Conservation (phyloP, 2,888 invertebrate species). For the Eristalis tenax region DNA sequence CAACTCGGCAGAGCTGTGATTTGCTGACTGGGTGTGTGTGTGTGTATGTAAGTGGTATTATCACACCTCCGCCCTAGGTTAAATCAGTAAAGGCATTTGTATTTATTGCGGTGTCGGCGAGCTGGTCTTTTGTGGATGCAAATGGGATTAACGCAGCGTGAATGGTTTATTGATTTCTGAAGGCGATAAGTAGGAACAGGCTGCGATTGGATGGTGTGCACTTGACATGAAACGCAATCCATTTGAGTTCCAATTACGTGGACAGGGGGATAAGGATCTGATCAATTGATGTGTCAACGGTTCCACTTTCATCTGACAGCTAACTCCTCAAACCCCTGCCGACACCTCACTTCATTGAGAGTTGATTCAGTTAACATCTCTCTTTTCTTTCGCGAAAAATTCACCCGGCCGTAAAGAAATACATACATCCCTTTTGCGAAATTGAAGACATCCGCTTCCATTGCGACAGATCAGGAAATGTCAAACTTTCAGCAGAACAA, state of each 20-base stretch:
- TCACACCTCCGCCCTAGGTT: constrained; percentile 6
- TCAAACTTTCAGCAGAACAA: background rate
- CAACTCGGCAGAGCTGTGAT: background rate
- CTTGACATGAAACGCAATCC: background rate
- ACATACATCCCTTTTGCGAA: background rate
- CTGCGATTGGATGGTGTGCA: background rate
- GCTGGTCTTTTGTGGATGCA: background rate
- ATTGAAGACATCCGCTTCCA: background rate
- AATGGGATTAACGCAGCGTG: constrained; percentile 42
- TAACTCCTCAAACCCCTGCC: background rate
- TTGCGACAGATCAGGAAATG: background rate
- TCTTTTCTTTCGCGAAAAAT: background rate
- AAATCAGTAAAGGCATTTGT: background rate
- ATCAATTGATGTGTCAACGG: background rate
- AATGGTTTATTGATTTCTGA: constrained; percentile 36
- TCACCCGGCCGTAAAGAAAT: background rate
- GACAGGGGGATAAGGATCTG: background rate
- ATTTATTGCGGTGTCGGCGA: constrained; percentile 10
- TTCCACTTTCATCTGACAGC: background rate
- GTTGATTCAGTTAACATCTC: background rate
- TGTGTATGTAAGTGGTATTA: constrained; percentile 1
- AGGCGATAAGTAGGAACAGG: background rate
- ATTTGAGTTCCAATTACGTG: background rate
- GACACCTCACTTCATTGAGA: background rate
- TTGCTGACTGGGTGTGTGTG: background rate